Evolutionary conservation across 2,113 vertebrate genomes (phyloP), one percentile per base, ranked within the genome.

Genomic region (Capricornis sumatraensis): DNA sequence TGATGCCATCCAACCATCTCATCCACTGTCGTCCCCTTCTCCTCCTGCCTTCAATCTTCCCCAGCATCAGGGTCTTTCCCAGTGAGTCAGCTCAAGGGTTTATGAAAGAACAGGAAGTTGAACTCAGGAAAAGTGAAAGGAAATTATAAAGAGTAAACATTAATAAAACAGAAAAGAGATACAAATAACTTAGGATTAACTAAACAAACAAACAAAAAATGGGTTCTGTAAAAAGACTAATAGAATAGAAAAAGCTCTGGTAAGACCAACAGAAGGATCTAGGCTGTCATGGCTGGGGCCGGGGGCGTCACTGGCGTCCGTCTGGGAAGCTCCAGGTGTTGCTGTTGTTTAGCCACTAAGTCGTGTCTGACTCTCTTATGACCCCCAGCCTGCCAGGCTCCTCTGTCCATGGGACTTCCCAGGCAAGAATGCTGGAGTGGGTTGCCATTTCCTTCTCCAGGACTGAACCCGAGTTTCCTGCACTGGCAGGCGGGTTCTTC

Each of bases 251-350:
- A 33, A 33, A 12, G 25, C 53, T 83, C 62, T 45, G 16, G 7
- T 50, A 14, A 82, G 58, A 36, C 43, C 30, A 7, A 53, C 0
- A 5, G 30, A 55, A 17, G 33, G 52, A 3, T 8, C 27, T 0
- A 21, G 27, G 16, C 14, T 9, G 33, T 30, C 67, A 23, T 40
- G 8, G 5, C 60, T 7, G 23, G 64, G 17, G n/a, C 23, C 12
- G 13, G 27, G 25, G 33, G 15, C 1, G 2, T 1, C 13, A 4
- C 12, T 11, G 13, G 16, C n/a, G 3, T 3, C 67, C 19, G 3
- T 2, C n/a, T 0, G 67, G 19, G 67, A 23, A 19, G 5, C 10
- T 23, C 67, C 67, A 12, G 19, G 1, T 3, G 67, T 11, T 36
- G 19, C 19, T 12, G 19, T 0, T 12, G n/a, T 21, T 21, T 2